phyloP scores from a whole-genome alignment of 2,113 vertebrate species.

The Archilochus colubris region DNA sequence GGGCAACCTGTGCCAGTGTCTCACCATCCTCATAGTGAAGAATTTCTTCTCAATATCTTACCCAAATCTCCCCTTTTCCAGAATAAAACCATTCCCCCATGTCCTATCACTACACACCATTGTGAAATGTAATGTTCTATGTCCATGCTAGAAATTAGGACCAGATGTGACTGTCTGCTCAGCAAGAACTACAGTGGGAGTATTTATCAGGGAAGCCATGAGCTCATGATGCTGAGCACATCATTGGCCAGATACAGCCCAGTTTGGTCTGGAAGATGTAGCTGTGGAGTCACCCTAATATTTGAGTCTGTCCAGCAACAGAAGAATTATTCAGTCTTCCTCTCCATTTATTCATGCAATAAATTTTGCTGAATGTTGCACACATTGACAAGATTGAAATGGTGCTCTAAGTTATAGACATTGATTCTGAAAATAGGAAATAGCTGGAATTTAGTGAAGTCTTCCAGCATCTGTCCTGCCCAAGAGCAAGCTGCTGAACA shows the following conservation, averaged over 20 bases:
- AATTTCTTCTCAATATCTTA: no score
- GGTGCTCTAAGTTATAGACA: rapidly evolving
- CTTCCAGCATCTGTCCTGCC: neutral
- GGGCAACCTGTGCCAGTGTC: no score
- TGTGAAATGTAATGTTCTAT: neutral
- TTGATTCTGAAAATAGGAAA: neutral
- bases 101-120: no score
- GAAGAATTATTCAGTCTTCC: neutral
- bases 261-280: neutral
- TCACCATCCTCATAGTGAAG: no score
- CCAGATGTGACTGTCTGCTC: neutral
- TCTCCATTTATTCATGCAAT: rapidly evolving
- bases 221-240: neutral
- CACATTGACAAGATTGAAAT: neutral
- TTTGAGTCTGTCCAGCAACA: rapidly evolving
- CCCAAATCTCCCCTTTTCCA: no score
- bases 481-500: neutral
- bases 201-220: neutral
- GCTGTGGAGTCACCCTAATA: neutral
- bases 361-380: neutral
- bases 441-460: neutral
- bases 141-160: neutral
- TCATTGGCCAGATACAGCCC: neutral
- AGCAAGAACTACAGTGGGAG: neutral
- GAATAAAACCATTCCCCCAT: no score